These are phyloP conservation scores for Otis tarda DNA, from an alignment of 2,113 vertebrate species.

Conservation along the genomic window DNA sequence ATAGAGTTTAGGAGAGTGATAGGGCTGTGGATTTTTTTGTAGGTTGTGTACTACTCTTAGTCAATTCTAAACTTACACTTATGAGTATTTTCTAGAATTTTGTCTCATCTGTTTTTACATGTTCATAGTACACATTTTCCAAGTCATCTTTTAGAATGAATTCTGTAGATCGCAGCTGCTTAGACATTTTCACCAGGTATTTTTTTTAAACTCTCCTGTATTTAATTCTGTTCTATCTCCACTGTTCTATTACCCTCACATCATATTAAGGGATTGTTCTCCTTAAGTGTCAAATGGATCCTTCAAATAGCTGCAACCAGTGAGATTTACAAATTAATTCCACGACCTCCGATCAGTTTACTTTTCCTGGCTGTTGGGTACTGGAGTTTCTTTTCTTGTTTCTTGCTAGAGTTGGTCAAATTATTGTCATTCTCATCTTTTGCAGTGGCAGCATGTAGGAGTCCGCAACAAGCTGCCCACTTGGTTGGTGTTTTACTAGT, in stretches of 20 bases:
- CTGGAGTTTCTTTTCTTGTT: not conserved
- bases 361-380: not conserved
- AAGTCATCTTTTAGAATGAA: not conserved
- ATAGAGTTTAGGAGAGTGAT: not conserved
- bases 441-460: not conserved
- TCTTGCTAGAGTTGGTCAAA: not conserved
- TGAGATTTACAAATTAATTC: not conserved
- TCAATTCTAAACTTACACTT: not conserved
- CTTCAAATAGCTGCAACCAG: not conserved
- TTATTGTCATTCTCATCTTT: not conserved
- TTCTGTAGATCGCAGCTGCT: not conserved
- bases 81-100: not conserved
- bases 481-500: not conserved
- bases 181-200: not conserved
- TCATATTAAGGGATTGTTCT: not conserved
- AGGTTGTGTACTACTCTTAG: not conserved
- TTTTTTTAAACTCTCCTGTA: not conserved
- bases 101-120: not conserved
- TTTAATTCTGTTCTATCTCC: not conserved
- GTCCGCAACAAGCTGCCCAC: not conserved
- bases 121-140: rapidly evolving
- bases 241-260: not conserved
- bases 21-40: not conserved
- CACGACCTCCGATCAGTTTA: not conserved
- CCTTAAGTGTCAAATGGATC: not conserved